phyloP scores from a whole-genome alignment of 2,113 vertebrate species.

The Hypomesus transpacificus region DNA sequence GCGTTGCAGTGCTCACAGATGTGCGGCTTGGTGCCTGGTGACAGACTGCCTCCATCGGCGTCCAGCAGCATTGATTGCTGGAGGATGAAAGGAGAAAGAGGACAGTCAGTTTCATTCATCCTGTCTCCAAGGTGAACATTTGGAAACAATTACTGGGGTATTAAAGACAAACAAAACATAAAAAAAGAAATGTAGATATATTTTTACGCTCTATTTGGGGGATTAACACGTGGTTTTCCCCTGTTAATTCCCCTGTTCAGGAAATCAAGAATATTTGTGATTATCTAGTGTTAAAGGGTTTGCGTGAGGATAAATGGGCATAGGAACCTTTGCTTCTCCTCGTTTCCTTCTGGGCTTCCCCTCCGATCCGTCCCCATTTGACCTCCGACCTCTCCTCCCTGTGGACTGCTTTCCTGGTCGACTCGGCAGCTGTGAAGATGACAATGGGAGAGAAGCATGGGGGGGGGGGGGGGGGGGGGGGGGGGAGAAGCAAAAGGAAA shows the following conservation, averaged over 20 bases:
- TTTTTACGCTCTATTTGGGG: too few relatives aligned
- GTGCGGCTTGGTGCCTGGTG: constrained; percentile 90
- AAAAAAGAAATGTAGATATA: too few relatives aligned
- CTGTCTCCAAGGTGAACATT: not conserved
- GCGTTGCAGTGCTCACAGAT: constrained; percentile 94
- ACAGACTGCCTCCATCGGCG: constrained; percentile 80
- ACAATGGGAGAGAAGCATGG: constrained; percentile 58
- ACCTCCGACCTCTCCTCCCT: constrained; percentile 91
- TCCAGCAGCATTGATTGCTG: constrained; percentile 80
- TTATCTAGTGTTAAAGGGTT: too few relatives aligned
- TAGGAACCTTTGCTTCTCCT: constrained; percentile 74
- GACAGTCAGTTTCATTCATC: not conserved
- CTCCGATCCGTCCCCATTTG: constrained; percentile 95
- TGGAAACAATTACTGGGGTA: not conserved
- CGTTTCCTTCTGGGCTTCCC: constrained; percentile 90
- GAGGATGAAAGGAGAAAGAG: constrained; percentile 1
- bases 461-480: constrained; percentile 35
- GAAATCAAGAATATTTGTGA: not conserved
- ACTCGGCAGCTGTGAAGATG: constrained; percentile 69
- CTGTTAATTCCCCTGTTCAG: too few relatives aligned
- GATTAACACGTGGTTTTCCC: too few relatives aligned
- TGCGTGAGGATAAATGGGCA: not conserved
- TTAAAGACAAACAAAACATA: too few relatives aligned
- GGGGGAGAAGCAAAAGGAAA: constrained; percentile 39
- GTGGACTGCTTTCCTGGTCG: constrained; percentile 79